phyloP scores from a whole-genome alignment of 2,113 vertebrate species.

The Odocoileus hemionus region DNA sequence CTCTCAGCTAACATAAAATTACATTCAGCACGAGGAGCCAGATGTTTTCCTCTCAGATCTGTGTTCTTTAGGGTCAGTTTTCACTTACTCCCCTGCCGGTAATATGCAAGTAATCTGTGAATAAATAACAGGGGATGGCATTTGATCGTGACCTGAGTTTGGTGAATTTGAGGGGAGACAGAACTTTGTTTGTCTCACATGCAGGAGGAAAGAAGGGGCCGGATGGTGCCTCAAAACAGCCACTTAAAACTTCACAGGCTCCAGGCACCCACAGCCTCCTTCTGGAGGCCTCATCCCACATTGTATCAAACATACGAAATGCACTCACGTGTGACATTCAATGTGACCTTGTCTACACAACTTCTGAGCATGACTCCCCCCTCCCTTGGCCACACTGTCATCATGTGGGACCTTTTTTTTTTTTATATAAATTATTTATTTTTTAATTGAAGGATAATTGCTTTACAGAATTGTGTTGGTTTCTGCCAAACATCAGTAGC shows the following conservation, averaged over 20 bases:
- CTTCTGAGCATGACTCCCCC: background rate
- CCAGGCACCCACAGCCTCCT: background rate
- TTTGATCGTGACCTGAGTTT: background rate
- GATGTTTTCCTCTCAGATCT: background rate
- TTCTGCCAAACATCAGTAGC: background rate
- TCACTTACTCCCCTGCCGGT: fast-evolving
- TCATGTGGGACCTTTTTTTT: background rate
- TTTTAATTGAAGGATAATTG: background rate
- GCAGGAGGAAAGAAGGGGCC: background rate
- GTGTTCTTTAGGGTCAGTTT: background rate
- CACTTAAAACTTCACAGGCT: background rate
- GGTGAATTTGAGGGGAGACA: background rate
- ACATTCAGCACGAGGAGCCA: background rate
- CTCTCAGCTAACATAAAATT: constrained; percentile 46
- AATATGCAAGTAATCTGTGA: background rate
- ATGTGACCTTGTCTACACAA: background rate
- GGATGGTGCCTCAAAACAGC: background rate
- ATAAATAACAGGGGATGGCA: background rate
- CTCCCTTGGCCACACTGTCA: background rate
- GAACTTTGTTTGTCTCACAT: background rate
- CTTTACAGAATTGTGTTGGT: background rate
- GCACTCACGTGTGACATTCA: background rate
- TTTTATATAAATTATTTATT: background rate
- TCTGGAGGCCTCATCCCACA: background rate
- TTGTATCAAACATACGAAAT: background rate